These are phyloP conservation scores for Orthosia incerta DNA, from an alignment of 2,888 invertebrate species.

Conservation along the genomic window DNA sequence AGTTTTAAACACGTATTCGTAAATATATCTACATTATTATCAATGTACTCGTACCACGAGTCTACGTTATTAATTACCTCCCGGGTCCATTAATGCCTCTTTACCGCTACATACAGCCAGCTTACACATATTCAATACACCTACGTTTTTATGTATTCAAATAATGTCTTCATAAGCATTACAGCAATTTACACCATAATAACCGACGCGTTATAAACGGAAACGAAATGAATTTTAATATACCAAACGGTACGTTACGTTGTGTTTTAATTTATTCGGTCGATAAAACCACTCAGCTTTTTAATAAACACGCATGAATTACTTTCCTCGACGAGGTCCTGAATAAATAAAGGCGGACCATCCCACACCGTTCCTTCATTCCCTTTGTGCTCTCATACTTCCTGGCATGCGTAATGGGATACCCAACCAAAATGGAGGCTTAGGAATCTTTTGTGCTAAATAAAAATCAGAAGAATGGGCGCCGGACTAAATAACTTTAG, in stretches of 20 bases:
- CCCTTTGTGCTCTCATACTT: slow-evolving; percentile 84
- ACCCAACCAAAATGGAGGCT: slow-evolving; percentile 82
- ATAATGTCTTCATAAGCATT: slow-evolving; percentile 49
- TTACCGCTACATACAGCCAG: slow-evolving; percentile 1
- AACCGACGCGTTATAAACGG: slow-evolving; percentile 38
- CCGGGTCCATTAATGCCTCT: slow-evolving; percentile 30
- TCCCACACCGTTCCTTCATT: slow-evolving; percentile 83
- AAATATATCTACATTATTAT: slow-evolving; percentile 32
- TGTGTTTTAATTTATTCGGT: slow-evolving; percentile 75
- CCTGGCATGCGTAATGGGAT: slow-evolving; percentile 87
- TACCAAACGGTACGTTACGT: slow-evolving; percentile 64
- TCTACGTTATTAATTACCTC: slow-evolving; percentile 40
- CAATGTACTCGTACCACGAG: slow-evolving; percentile 6
- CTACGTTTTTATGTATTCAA: slow-evolving; percentile 43
- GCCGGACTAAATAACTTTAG: slow-evolving; percentile 69
- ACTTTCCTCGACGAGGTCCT: slow-evolving; percentile 83
- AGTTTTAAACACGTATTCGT: slow-evolving; percentile 30
- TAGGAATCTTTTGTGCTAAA: slow-evolving; percentile 83
- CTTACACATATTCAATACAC: slow-evolving; percentile 41
- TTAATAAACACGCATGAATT: slow-evolving; percentile 88
- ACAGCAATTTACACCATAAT: slow-evolving; percentile 38
- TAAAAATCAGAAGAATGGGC: slow-evolving; percentile 82
- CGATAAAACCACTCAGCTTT: slow-evolving; percentile 81
- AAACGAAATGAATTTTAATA: slow-evolving; percentile 55
- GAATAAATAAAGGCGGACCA: slow-evolving; percentile 88